These are phyloP conservation scores for Smutsia temminckii DNA, from an alignment of 2,797 vertebrate genomes.

Conservation along the genomic window DNA sequence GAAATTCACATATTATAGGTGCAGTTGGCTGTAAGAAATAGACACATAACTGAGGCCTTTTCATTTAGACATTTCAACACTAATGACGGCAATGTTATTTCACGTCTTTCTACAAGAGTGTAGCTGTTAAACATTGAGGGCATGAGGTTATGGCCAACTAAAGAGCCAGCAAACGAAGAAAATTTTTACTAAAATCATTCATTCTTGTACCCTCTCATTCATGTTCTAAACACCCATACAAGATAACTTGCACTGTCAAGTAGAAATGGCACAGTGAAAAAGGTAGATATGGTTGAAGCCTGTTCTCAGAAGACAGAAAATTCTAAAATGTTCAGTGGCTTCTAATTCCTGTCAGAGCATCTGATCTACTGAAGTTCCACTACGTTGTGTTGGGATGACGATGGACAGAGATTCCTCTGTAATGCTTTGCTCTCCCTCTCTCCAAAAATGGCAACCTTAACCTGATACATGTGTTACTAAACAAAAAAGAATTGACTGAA, in stretches of 20 bases:
- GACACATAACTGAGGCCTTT: background rate
- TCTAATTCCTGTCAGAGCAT: background rate
- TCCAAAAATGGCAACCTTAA: background rate
- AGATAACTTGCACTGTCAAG: background rate
- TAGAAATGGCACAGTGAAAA: background rate
- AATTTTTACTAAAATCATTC: background rate
- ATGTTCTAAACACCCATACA: constrained; percentile 32
- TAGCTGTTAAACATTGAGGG: background rate
- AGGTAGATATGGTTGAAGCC: background rate
- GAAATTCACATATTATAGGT: constrained; percentile 96
- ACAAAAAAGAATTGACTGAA: background rate
- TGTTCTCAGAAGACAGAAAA: background rate
- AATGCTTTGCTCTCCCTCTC: background rate
- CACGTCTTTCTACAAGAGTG: background rate
- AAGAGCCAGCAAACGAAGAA: background rate
- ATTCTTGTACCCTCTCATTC: background rate
- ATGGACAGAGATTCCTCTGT: background rate
- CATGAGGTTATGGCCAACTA: background rate
- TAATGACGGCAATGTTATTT: background rate
- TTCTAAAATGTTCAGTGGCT: background rate
- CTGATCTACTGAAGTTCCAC: background rate
- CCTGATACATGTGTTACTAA: background rate
- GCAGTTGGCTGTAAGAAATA: constrained; percentile 91
- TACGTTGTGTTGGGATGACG: background rate
- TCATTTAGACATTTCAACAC: background rate